Evolutionary conservation across 2,113 vertebrate species (phyloP).

Genomic region (Larimichthys polyactis): DNA sequence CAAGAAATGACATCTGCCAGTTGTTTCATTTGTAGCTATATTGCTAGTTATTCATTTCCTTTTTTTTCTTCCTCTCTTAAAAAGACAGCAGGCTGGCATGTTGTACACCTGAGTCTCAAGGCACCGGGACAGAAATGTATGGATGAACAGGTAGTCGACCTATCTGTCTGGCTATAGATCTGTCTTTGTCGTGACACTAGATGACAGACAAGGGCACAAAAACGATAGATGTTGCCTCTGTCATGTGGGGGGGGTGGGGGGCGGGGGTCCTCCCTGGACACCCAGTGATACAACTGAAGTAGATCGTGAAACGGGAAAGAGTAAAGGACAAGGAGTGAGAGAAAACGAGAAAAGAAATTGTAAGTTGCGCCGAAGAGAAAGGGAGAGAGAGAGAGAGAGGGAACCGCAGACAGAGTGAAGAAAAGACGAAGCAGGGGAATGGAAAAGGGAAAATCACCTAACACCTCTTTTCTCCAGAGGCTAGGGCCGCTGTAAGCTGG

Average conservation of each 20-base stretch:
- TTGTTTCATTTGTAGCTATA: conserved; percentile 89
- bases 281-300: conserved; percentile 66
- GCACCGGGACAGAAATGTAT: conserved; percentile 89
- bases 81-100: conserved; percentile 84
- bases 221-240: conserved; percentile 79
- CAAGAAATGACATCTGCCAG: conserved; percentile 79
- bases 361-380: conserved; percentile 36
- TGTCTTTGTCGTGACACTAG: conserved; percentile 46
- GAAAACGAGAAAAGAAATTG: conserved; percentile 26
- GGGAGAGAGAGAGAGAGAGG: conserved; percentile 16
- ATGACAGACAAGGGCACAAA: conserved; percentile 89
- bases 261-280: conserved; percentile 80
- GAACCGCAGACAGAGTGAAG: conserved; percentile 28
- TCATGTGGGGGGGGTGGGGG: conserved; percentile 65
- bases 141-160: conserved; percentile 89
- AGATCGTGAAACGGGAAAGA: conserved; percentile 57
- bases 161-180: conserved; percentile 76
- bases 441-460: conserved; percentile 74
- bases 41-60: conserved; percentile 87
- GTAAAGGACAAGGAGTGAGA: conserved; percentile 23
- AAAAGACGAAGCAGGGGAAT: conserved; percentile 43
- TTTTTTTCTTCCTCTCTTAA: conserved; percentile 76
- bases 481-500: conserved; percentile 91
- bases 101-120: conserved; percentile 88
- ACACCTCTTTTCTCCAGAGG: conserved; percentile 86